These are phyloP conservation scores for Hoplodrina ambigua DNA, from an alignment of 2,888 invertebrate genomes.

Conservation along the genomic window DNA sequence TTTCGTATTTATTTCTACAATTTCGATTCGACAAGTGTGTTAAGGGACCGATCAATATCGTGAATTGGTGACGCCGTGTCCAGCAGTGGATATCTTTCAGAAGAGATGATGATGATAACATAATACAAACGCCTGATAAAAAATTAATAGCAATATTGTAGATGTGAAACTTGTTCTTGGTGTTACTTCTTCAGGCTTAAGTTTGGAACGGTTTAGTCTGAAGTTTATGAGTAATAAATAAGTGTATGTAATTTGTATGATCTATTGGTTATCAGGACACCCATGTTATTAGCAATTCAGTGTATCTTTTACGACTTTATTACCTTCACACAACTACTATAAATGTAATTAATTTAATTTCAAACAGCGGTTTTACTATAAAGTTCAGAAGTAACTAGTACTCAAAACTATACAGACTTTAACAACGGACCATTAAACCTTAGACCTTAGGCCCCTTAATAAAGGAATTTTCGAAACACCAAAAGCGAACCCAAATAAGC, in stretches of 20 bases:
- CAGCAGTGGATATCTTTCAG: too few relatives aligned
- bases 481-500: not conserved
- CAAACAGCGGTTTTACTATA: constrained; percentile 1
- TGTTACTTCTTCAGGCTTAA: too few relatives aligned
- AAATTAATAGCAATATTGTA: too few relatives aligned
- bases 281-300: not conserved
- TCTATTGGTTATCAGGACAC: not conserved
- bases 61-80: too few relatives aligned
- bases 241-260: too few relatives aligned
- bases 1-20: too few relatives aligned
- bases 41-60: too few relatives aligned
- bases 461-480: constrained; percentile 40
- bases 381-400: constrained; percentile 39
- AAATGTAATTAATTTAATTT: constrained; percentile 29
- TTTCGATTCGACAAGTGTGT: too few relatives aligned
- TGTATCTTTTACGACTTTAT: not conserved
- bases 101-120: too few relatives aligned
- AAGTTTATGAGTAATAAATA: too few relatives aligned
- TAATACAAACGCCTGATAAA: too few relatives aligned
- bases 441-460: constrained; percentile 29
- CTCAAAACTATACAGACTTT: constrained; percentile 32
- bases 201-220: not conserved
- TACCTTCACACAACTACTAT: not conserved
- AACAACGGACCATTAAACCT: constrained; percentile 29
- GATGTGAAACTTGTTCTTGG: too few relatives aligned